Evolutionary conservation across 2,797 vertebrate species (phyloP).

Genomic region (Schizothorax lantsangensis): DNA sequence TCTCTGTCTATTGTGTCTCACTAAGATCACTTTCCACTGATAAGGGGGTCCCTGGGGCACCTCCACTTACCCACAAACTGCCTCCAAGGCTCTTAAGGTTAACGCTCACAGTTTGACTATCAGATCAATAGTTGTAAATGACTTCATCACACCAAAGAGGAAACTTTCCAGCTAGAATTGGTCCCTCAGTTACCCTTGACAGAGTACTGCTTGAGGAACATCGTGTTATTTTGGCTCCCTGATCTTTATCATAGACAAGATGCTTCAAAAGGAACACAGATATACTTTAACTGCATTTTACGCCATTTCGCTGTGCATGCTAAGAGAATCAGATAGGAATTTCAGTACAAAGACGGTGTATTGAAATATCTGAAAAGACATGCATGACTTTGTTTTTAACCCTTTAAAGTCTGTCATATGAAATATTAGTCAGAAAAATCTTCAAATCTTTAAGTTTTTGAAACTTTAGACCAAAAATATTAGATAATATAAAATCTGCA

Average conservation of each 20-base stretch:
- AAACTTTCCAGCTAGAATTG: conserved; percentile 74
- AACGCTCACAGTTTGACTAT: conserved; percentile 78
- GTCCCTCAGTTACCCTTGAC: conserved; percentile 72
- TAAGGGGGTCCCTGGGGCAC: conserved; percentile 73
- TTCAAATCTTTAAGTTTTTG: neutral
- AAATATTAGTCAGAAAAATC: neutral
- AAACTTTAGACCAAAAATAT: neutral
- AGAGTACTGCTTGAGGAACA: conserved; percentile 58
- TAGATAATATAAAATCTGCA: neutral
- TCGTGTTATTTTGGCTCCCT: conserved; percentile 53
- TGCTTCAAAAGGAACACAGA: conserved; percentile 34
- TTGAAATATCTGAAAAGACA: neutral
- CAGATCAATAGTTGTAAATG: conserved; percentile 84
- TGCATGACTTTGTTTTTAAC: neutral
- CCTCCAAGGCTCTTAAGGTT: conserved; percentile 78
- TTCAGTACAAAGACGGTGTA: neutral
- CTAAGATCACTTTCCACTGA: conserved; percentile 68
- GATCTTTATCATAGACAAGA: conserved; percentile 50
- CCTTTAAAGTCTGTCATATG: neutral
- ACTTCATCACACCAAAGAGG: conserved; percentile 78
- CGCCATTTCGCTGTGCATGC: conserved; percentile 3
- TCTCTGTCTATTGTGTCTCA: conserved; percentile 73
- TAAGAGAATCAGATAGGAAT: conserved; percentile 1
- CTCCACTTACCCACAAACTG: conserved; percentile 76
- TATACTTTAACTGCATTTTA: conserved; percentile 13